Conservation (phyloP, 2,113 vertebrate genomes). For the Meles meles region DNA sequence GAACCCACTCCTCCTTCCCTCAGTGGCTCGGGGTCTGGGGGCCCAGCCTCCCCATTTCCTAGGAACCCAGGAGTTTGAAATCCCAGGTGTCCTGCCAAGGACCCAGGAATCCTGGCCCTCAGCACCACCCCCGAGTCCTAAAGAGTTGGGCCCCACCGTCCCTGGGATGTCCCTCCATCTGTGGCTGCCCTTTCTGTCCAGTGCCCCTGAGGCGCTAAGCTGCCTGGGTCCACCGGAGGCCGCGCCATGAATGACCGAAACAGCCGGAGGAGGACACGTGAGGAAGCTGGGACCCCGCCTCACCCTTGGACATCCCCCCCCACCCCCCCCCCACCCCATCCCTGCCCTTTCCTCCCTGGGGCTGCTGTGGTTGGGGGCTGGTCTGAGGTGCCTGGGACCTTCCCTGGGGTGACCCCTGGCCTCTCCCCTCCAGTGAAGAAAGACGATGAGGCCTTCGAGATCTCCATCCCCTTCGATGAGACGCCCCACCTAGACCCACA, state of each 20-base stretch:
- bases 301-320: background rate
- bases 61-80: background rate
- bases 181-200: constrained; percentile 47
- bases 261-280: constrained; percentile 61
- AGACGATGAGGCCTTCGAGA: constrained; percentile 86
- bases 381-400: accelerated
- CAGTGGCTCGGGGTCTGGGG: background rate
- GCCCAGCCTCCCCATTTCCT: background rate
- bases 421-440: constrained; percentile 83
- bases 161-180: background rate
- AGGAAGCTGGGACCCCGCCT: constrained; percentile 14
- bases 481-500: constrained; percentile 83
- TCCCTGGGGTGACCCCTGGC: background rate
- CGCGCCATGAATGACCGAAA: constrained; percentile 60
- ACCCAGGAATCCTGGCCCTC: background rate
- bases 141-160: background rate
- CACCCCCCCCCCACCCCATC: accelerated
- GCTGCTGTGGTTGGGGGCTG: background rate
- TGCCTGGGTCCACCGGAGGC: background rate
- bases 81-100: background rate
- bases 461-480: constrained; percentile 88
- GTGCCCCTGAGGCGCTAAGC: constrained; percentile 50
- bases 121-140: background rate
- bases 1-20: background rate
- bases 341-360: background rate